Evolutionary conservation across 1,140 invertebrate species (phyloP), one percentile per base, ranked within the genome.

Genomic region (Protaetia brevitarsis): DNA sequence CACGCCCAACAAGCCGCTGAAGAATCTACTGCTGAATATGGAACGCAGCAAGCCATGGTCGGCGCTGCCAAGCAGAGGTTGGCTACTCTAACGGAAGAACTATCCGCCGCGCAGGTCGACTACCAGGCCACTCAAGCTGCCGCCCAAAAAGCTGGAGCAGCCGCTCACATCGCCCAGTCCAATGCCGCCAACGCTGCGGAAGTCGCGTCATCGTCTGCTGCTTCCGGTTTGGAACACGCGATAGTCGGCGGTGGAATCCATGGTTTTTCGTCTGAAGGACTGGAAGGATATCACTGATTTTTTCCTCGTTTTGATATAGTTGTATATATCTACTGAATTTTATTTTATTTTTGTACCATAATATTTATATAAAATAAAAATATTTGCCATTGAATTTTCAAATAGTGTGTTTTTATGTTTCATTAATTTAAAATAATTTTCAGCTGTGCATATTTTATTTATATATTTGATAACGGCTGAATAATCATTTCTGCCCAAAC

Each of bases 321-420:
- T 59, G 11, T 34, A 34, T 34, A 34, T 34, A 34, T 34, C n/a
- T 34, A 7, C n/a, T 34, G n/a, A 34, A 34, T 11, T 28, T 19
- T 19, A 28, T 29, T 29, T 29, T 59, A 29, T 59, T 59, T 59
- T 59, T 28, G 57, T 59, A 29, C 30, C 30, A 29, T 59, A 19
- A n/a, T 59, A 59, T 59, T 29, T 59, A 29, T 29, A 29, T 59
- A 59, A 59, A 59, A 59, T 28, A 59, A 59, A 59, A 11, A 59
- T 59, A 8, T 26, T 19, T 30, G 21, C 45, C 13, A 31, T 59
- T 29, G 23, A 28, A 28, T 3, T 29, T 2, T 1, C 45, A 7
- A 51, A 34, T 34, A 8, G 13, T 34, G 13, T 5, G 8, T 34
- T 8, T n/a, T 5, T n/a, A 5, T 34, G 31, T 6, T 8, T 11